phyloP scores from a whole-genome alignment of 2,113 vertebrate species.

The western clawed frog (Xenopus tropicalis) region UCB_Xtro_10.0 CM004447.2:92862501-92863000 shows the following conservation, averaged over 20 bases:
- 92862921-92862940: too few species aligned
- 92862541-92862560: constrained; percentile 43
- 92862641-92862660: neutral
- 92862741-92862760: constrained; percentile 35
- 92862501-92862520: too few species aligned
- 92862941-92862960: too few species aligned
- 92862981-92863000: too few species aligned
- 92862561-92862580: constrained; percentile 45
- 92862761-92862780: constrained; percentile 25
- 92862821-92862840: constrained; percentile 44
- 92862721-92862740: constrained; percentile 17
- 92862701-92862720: constrained; percentile 31
- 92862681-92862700: constrained; percentile 9
- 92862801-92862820: constrained; percentile 52
- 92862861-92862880: constrained; percentile 26
- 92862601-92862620: too few species aligned
- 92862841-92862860: constrained; percentile 31
- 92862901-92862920: constrained; percentile 19
- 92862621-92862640: too few species aligned
- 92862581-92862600: neutral
- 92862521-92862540: neutral
- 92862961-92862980: too few species aligned
- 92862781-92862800: constrained; percentile 44
- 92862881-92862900: constrained; percentile 15
- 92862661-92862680: neutral